Percentiles rank a stretch among this genome's conserved stretches.
Conservation (phyloP, 2,113 vertebrate genomes). For the Alouatta palliata region DNA sequence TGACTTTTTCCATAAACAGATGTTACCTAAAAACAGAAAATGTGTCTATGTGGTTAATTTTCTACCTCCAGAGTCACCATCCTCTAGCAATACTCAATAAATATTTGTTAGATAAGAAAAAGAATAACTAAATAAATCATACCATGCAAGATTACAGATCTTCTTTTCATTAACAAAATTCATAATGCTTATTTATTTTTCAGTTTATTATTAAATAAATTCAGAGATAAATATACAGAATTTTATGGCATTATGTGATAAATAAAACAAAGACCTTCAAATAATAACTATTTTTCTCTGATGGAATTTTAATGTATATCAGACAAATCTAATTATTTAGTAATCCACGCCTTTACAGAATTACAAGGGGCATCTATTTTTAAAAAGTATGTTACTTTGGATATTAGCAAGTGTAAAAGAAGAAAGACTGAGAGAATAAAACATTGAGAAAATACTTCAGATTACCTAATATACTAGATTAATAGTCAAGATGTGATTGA, state of each 20-base stretch:
- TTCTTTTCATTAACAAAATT: background rate
- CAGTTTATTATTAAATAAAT: background rate
- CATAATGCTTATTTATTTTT: background rate
- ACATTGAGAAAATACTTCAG: background rate
- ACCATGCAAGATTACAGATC: background rate
- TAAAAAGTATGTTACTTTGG: background rate
- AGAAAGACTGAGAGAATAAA: background rate
- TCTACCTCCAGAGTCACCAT: background rate
- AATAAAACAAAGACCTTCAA: background rate
- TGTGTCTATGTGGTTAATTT: background rate
- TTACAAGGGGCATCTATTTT: background rate
- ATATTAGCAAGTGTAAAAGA: background rate
- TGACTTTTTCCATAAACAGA: background rate
- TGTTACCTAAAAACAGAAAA: background rate
- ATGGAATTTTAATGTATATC: background rate
- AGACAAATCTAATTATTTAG: background rate
- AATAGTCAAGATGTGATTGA: background rate
- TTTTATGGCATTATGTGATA: background rate
- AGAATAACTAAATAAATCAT: background rate
- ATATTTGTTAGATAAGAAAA: background rate
- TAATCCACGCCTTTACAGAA: background rate
- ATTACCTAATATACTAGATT: background rate
- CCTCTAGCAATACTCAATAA: background rate
- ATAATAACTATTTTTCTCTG: background rate
- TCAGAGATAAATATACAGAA: background rate